These are phyloP conservation scores for Platichthys flesus DNA, from an alignment of 2,113 vertebrate genomes.

Conservation along the genomic window DNA sequence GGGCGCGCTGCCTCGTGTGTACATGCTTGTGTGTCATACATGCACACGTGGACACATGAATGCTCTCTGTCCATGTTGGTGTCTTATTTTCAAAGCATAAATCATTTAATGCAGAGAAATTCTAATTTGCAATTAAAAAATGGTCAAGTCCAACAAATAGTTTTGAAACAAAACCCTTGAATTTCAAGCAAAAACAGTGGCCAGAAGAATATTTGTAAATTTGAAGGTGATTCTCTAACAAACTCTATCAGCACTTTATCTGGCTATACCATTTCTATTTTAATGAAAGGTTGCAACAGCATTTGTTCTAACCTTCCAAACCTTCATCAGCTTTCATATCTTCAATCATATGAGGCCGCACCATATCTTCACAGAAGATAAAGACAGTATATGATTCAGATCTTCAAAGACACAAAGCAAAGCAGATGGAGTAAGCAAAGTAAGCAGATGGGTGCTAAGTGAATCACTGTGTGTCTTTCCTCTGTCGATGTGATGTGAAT, in stretches of 20 bases:
- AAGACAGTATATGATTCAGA: constrained; percentile 12
- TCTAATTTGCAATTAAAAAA: no score
- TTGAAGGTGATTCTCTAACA: not conserved
- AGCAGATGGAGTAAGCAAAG: constrained; percentile 38
- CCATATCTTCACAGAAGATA: constrained; percentile 12
- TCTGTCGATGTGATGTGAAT: constrained; percentile 48
- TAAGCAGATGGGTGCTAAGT: constrained; percentile 41
- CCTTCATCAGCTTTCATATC: not conserved
- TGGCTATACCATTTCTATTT: not conserved
- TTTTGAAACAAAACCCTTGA: no score
- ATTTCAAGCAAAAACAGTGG: not conserved
- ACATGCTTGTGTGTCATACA: not conserved
- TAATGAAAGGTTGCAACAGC: not conserved
- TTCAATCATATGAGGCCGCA: not conserved
- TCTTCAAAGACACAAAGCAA: constrained; percentile 32
- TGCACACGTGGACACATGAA: not conserved
- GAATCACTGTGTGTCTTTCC: constrained; percentile 20
- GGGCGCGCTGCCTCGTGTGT: constrained; percentile 27
- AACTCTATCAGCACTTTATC: not conserved
- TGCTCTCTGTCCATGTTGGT: not conserved
- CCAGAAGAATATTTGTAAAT: not conserved
- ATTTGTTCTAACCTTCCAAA: not conserved
- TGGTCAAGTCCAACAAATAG: no score
- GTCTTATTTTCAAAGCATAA: not conserved
- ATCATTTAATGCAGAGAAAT: no score